A percentile compares a stretch with the other conserved stretches of the same genome.
phyloP scores from a whole-genome alignment of 2,888 invertebrate species.

The Teinopalpus imperialis region DNA sequence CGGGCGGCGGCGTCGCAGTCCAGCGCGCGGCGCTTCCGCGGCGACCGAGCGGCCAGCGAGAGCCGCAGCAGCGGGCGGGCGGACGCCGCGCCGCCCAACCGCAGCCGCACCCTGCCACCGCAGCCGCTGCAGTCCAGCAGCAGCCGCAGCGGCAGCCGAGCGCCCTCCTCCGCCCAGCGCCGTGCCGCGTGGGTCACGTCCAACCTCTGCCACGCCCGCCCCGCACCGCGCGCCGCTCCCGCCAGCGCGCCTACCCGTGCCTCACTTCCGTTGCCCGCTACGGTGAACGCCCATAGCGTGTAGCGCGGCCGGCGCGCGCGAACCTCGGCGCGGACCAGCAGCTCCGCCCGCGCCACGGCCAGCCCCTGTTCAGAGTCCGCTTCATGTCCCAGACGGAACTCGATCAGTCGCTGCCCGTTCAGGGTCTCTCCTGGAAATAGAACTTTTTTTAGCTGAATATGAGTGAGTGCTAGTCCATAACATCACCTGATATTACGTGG shows the following conservation, averaged over 20 bases:
- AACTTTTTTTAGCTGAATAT: too few relatives aligned
- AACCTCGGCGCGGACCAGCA: constrained; percentile 85
- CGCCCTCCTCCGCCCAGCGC: constrained; percentile 83
- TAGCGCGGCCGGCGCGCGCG: constrained; percentile 71
- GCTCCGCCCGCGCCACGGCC: constrained; percentile 88
- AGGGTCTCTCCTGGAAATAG: constrained; percentile 88
- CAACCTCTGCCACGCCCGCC: constrained; percentile 92
- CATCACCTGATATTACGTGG: too few relatives aligned
- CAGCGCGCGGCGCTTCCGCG: constrained; percentile 90
- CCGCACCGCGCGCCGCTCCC: constrained; percentile 36
- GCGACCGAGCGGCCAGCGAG: constrained; percentile 85
- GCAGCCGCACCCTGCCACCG: constrained; percentile 83
- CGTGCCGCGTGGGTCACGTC: constrained; percentile 90
- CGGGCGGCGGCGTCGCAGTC: constrained; percentile 86
- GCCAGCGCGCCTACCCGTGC: constrained; percentile 60
- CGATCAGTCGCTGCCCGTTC: constrained; percentile 92
- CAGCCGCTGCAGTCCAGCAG: constrained; percentile 93
- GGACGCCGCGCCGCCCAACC: constrained; percentile 86
- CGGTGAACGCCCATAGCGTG: constrained; percentile 88
- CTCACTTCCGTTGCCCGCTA: constrained; percentile 84
- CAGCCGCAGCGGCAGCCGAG: constrained; percentile 84
- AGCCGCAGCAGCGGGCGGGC: constrained; percentile 93
- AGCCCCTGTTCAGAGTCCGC: constrained; percentile 82
- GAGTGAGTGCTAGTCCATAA: too few relatives aligned
- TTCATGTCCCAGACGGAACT: constrained; percentile 89